A percentile compares a stretch with the other conserved stretches of the same genome.
Evolutionary conservation across 2,888 invertebrate genomes (phyloP).

Genomic region (Amphipoea lucens): DNA sequence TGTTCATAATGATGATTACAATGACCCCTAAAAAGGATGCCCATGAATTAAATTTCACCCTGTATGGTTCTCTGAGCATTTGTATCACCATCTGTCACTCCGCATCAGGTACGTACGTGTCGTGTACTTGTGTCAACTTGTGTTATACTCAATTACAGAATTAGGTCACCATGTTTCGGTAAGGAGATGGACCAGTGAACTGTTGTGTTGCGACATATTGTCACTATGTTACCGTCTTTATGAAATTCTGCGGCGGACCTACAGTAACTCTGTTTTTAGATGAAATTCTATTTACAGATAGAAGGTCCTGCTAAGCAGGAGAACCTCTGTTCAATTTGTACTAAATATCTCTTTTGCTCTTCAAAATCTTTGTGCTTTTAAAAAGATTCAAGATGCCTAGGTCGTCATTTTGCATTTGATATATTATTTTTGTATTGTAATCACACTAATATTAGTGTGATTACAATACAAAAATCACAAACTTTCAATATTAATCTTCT

Average conservation of each 20-base stretch:
- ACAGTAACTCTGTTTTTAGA: too few species aligned
- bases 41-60: too few species aligned
- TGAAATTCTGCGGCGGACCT: neutral
- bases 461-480: too few species aligned
- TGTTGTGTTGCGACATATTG: neutral
- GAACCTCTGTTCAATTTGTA: neutral
- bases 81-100: constrained; percentile 5
- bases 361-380: neutral
- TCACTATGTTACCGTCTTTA: neutral
- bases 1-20: too few species aligned
- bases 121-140: neutral
- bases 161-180: neutral
- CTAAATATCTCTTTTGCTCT: neutral
- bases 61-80: neutral
- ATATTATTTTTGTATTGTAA: neutral
- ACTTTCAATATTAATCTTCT: too few species aligned
- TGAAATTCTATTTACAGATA: neutral
- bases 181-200: neutral
- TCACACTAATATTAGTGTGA: too few species aligned
- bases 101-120: constrained; percentile 4
- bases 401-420: neutral
- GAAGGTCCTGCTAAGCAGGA: too few species aligned
- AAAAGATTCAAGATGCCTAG: neutral
- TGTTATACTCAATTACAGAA: constrained; percentile 5
- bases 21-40: too few species aligned